A percentile compares a stretch with the other conserved stretches of the same genome.
These are phyloP conservation scores for Ceraclea dissimilis DNA, from an alignment of 2,888 invertebrate species.

Conservation along the genomic window DNA sequence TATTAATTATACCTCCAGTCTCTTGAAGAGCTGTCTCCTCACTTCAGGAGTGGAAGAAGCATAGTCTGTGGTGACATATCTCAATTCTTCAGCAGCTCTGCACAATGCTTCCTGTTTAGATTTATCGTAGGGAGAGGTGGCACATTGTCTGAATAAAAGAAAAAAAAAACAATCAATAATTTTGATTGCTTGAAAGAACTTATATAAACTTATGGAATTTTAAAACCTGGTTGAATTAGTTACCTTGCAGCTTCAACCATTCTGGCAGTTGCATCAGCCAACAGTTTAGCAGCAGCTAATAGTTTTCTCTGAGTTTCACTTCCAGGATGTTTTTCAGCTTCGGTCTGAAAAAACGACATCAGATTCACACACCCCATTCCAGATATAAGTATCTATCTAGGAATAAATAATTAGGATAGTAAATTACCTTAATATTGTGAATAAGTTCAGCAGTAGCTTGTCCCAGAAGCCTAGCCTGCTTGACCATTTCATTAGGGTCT, in stretches of 20 bases:
- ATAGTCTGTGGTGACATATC: constrained; percentile 83
- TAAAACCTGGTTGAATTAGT: not conserved
- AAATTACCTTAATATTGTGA: constrained; percentile 74
- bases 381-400: not conserved
- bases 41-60: constrained; percentile 37
- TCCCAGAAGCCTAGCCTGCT: constrained; percentile 83
- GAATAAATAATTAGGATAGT: not conserved
- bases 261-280: constrained; percentile 93
- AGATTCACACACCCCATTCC: constrained; percentile 3
- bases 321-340: constrained; percentile 83
- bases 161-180: constrained; percentile 2
- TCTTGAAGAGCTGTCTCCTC: constrained; percentile 21
- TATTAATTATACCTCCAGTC: constrained; percentile 13
- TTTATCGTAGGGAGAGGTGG: constrained; percentile 59
- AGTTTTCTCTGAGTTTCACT: constrained; percentile 84
- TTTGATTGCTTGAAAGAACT: too few species aligned
- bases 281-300: constrained; percentile 86
- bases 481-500: constrained; percentile 90
- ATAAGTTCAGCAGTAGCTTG: constrained; percentile 93
- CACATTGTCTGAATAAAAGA: constrained; percentile 20
- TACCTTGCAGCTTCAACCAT: constrained; percentile 93
- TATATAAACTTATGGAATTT: too few species aligned
- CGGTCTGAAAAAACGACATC: constrained; percentile 43
- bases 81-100: constrained; percentile 86
- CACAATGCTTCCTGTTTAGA: constrained; percentile 77